Evolutionary conservation across 2,113 vertebrate genomes (phyloP), one percentile per base, ranked within the genome.

Genomic region (Phoenicopterus ruber): DNA sequence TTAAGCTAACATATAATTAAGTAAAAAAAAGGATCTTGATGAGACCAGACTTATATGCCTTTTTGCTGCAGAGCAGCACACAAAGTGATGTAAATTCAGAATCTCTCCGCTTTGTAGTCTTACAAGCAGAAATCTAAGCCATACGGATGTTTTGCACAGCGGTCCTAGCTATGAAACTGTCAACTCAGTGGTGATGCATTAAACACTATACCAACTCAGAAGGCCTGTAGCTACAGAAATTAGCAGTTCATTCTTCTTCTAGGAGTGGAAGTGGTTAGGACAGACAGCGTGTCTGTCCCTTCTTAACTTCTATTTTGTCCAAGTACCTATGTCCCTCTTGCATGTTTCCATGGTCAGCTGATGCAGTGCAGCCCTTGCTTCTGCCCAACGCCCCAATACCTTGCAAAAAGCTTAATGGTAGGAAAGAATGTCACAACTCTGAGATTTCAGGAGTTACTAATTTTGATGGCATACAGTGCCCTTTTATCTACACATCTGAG

Each of bases 271-370:
- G 49, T 16, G 40, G 24, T 61, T n/a, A 77, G 25, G 42, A 54
- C 11, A 52, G 38, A 16, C 29, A 36, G 14, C 1, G 0, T 38
- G 0, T 38, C 24, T 63, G 61, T 67, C 36, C n/a, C 36, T 74
- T 40, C 62, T 72, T n/a, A 82, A 42, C 9, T 34, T 52, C 18
- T 6, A 32, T 5, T 34, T 44, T 71, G 6, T 11, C 34, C 46
- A 28, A 36, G 24, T 6, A 61, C 17, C 18, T 71, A 3, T 24
- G 32, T 49, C 52, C 50, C 32, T 58, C 70, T 38, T 34, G 8
- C 0, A 0, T 15, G 17, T 52, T 72, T 79, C 66, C 58, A 57
- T 1, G 7, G 38, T 58, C 90, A 89, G 86, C 28, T 57, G 72
- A 70, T 21, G n/a, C 8, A 28, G 5, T 2, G 5, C 44, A 69